Conservation (phyloP, 2,113 vertebrate species). For the Chaetorhynchus papuensis region DNA sequence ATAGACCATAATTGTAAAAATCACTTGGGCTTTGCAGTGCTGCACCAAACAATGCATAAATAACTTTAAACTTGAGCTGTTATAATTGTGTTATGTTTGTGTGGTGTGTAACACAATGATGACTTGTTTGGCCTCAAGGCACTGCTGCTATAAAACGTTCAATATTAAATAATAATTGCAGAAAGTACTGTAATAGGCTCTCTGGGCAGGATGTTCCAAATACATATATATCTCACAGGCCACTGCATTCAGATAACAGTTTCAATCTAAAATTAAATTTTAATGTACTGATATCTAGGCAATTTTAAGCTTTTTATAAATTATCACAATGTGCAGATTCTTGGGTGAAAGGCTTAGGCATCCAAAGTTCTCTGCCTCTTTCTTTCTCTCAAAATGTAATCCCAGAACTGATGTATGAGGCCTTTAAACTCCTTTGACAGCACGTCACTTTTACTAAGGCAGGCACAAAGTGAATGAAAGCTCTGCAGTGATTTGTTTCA, state of each 20-base stretch:
- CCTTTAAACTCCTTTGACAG: conserved; percentile 54
- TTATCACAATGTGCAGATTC: conserved; percentile 35
- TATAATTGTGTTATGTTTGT: not conserved
- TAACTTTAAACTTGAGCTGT: not conserved
- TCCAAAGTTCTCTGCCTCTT: conserved; percentile 7
- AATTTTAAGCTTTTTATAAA: conserved; percentile 36
- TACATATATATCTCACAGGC: not conserved
- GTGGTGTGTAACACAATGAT: not conserved
- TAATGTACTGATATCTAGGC: conserved; percentile 5
- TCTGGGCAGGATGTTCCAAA: conserved; percentile 21
- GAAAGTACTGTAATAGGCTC: conserved; percentile 31
- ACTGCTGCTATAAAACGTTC: not conserved
- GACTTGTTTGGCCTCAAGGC: not conserved
- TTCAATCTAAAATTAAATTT: conserved; percentile 30
- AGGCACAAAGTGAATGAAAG: conserved; percentile 42
- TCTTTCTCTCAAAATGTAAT: conserved; percentile 27
- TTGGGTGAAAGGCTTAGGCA: conserved; percentile 23
- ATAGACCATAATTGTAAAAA: not conserved
- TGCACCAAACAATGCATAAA: not conserved
- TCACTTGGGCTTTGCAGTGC: not conserved
- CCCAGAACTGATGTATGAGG: conserved; percentile 33
- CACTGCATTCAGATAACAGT: conserved; percentile 31
- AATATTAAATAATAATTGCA: conserved; percentile 52
- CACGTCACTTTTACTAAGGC: conserved; percentile 52
- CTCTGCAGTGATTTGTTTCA: conserved; percentile 37